phyloP scores from a whole-genome alignment of 2,113 vertebrate genomes.

The Chaetura pelagica region DNA sequence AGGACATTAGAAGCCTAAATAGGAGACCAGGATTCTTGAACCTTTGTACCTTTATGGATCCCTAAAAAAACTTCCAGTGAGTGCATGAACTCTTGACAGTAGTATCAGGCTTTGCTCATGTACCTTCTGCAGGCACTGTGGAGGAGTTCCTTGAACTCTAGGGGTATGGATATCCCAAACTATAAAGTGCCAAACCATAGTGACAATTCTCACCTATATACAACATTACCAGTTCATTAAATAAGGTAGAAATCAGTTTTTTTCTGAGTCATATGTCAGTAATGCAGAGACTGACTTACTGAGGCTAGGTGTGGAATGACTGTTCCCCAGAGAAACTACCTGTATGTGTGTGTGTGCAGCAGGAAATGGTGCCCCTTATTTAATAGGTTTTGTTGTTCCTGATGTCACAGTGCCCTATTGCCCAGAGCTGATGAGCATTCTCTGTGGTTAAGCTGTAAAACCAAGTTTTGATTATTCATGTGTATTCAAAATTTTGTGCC shows the following conservation, averaged over 20 bases:
- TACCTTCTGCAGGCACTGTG: not conserved
- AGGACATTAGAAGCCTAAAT: not conserved
- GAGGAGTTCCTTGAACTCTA: not conserved
- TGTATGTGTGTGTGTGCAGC: not conserved
- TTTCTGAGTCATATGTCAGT: not conserved
- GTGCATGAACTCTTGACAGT: not conserved
- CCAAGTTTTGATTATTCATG: not conserved
- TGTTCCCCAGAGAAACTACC: accelerated
- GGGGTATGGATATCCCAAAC: not conserved
- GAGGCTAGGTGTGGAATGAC: not conserved
- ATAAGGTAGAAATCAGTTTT: not conserved
- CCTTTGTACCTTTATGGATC: not conserved
- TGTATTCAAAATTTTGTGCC: not conserved
- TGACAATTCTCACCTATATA: not conserved
- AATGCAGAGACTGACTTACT: not conserved
- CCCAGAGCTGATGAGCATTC: not conserved
- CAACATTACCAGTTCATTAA: not conserved
- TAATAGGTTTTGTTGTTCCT: not conserved
- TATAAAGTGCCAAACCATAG: not conserved
- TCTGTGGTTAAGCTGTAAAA: not conserved
- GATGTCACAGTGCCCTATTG: not conserved
- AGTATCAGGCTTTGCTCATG: not conserved
- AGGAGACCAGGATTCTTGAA: not conserved
- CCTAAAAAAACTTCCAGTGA: not conserved
- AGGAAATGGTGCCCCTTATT: not conserved